Evolutionary conservation across 1,140 invertebrate genomes (phyloP).

Genomic region (Temnothorax nylanderi): DNA sequence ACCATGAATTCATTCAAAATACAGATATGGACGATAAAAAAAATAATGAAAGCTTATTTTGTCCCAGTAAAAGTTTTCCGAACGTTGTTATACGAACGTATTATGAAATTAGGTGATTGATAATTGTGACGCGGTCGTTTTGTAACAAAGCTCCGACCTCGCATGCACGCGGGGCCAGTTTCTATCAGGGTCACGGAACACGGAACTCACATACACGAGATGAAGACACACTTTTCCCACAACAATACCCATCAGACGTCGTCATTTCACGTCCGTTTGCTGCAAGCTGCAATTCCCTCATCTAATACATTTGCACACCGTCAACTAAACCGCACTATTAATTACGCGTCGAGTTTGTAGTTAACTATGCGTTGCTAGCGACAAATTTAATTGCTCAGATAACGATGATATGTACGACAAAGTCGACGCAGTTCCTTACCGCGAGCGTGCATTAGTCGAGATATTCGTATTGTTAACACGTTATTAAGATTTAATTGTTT

Average conservation of each 20-base stretch:
- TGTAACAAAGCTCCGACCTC: constrained; percentile 25
- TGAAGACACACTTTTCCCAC: constrained; percentile 85
- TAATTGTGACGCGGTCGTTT: constrained; percentile 8
- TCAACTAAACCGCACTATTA: constrained; percentile 32
- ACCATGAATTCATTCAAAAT: not conserved
- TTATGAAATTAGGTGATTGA: constrained; percentile 27
- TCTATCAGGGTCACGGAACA: constrained; percentile 82
- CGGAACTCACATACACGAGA: constrained; percentile 82
- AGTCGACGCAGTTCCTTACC: not conserved
- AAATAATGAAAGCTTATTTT: not conserved
- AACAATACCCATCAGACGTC: constrained; percentile 76
- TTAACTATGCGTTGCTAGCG: not conserved
- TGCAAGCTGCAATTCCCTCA: constrained; percentile 74
- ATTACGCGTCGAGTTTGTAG: not conserved
- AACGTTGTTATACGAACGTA: not conserved
- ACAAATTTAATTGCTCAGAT: not conserved
- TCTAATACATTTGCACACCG: constrained; percentile 63
- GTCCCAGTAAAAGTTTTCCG: not conserved
- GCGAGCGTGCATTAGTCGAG: not conserved
- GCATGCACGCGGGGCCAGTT: constrained; percentile 61
- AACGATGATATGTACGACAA: not conserved
- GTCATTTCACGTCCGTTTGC: constrained; percentile 51
- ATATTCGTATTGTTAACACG: not conserved
- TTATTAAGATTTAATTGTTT: not conserved
- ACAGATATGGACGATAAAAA: not conserved